A percentile compares a stretch with the other conserved stretches of the same genome.
Conservation (phyloP, 2,888 invertebrate genomes). For the Erebia ligea region DNA sequence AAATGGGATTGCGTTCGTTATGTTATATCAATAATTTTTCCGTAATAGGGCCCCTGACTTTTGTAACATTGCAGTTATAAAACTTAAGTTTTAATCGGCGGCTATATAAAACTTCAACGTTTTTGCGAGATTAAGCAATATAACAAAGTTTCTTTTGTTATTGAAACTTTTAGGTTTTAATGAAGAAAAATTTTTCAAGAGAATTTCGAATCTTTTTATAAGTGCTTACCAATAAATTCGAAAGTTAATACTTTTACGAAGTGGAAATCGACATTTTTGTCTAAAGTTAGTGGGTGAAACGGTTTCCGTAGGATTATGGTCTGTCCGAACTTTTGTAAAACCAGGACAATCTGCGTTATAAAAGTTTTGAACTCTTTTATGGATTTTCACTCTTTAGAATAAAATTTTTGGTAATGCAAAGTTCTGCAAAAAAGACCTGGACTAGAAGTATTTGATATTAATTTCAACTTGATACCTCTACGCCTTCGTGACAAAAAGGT, state of each 20-base stretch:
- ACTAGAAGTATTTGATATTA: no score
- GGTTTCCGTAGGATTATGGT: not conserved
- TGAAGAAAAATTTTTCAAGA: not conserved
- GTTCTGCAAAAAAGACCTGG: not conserved
- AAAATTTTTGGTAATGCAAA: not conserved
- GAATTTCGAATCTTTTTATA: not conserved
- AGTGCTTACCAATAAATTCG: not conserved
- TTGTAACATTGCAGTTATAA: no score
- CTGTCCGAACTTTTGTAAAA: not conserved
- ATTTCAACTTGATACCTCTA: no score
- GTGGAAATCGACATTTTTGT: not conserved
- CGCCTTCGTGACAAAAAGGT: no score
- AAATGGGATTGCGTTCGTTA: no score
- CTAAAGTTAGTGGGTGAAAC: conserved; percentile 2
- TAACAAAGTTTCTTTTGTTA: not conserved
- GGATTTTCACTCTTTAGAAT: not conserved
- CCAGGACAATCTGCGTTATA: not conserved
- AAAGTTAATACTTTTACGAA: conserved; percentile 9
- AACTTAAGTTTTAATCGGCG: no score
- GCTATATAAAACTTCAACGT: no score
- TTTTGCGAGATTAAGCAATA: not conserved
- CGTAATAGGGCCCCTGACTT: no score
- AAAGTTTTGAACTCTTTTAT: conserved; percentile 1
- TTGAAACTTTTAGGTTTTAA: conserved; percentile 3
- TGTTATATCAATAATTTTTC: no score